phyloP scores from a whole-genome alignment of 1,140 invertebrate genomes.

The Thaumatotibia leucotreta region DNA sequence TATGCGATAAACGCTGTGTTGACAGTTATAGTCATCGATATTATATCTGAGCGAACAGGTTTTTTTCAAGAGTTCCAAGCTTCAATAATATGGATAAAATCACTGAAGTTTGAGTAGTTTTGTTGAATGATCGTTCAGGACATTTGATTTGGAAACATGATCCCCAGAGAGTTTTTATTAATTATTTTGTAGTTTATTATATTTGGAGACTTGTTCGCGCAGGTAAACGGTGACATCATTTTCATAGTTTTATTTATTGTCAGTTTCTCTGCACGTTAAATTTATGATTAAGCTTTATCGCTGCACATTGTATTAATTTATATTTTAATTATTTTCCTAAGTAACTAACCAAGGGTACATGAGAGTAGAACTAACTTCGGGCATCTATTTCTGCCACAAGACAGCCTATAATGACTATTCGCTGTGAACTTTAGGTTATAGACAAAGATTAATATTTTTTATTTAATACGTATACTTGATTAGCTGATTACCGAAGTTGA shows the following conservation, averaged over 20 bases:
- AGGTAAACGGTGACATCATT: neutral
- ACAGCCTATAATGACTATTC: neutral
- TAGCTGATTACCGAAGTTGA: no score
- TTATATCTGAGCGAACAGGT: neutral
- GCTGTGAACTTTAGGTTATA: neutral
- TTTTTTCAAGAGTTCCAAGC: neutral
- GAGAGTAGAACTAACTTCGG: conserved; percentile 23
- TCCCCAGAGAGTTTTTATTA: neutral
- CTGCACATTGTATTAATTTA: conserved; percentile 27
- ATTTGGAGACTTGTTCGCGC: neutral
- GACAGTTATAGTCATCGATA: neutral
- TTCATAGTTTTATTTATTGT: conserved; percentile 18
- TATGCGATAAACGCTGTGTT: neutral
- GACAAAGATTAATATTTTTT: no score
- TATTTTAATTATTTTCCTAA: conserved; percentile 24
- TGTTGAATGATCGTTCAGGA: neutral
- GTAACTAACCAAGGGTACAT: conserved; percentile 27
- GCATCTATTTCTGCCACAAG: neutral
- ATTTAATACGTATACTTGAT: no score
- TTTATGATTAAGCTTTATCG: conserved; percentile 17
- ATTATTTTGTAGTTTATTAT: neutral
- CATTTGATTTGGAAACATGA: neutral
- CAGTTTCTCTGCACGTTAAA: conserved; percentile 23
- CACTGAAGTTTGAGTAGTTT: no score
- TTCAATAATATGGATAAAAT: neutral